Evolutionary conservation across 2,113 vertebrate species (phyloP), one percentile per base, ranked within the genome.

Genomic region (Pycnonotus jocosus): DNA sequence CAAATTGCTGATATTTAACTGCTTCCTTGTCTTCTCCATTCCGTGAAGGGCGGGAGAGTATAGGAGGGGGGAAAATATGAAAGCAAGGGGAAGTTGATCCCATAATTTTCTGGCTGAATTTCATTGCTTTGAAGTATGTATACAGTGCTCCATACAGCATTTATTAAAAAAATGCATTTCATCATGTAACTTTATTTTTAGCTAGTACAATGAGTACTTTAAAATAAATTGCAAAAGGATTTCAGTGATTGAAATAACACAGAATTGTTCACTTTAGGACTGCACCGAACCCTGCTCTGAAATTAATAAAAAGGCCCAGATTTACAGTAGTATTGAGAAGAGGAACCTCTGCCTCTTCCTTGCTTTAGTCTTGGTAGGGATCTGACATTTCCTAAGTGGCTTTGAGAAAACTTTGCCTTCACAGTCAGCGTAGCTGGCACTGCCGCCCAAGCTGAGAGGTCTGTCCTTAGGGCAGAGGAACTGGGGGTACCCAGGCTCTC

Each of bases 1-100:
- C 87, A 95, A 86, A 84, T 74, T 61, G 81, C 83, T 86, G 93
- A 95, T 96, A 95, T 88, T 96, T 81, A 95, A 90, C 80, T 19
- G 9, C 74, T 90, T 82, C 66, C 89, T 66, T 76, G 35, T 83
- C 60, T 65, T 38, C 57, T 66, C 65, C 25, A 33, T 92, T 74
- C 73, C 65, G 35, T 18, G 73, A 22, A 45, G 23, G 28, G 10
- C 23, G 28, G 10, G 2, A 22, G 42, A 35, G 44, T 44, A 10
- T 12, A 19, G 42, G 66, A 83, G 27, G 73, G 30, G 42, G 19
- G 3, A 6, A 38, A 68, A 65, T 64, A 8, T 12, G 50, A 76
- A 57, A 68, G 72, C 37, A 69, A 50, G 45, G 30, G 11, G 12
- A 83, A 56, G 48, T 22, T 53, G 62, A 31, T 86, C 38, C 62